Evolutionary conservation across 2,888 invertebrate species (phyloP).

Genomic region (Uloborus plumipes): DNA sequence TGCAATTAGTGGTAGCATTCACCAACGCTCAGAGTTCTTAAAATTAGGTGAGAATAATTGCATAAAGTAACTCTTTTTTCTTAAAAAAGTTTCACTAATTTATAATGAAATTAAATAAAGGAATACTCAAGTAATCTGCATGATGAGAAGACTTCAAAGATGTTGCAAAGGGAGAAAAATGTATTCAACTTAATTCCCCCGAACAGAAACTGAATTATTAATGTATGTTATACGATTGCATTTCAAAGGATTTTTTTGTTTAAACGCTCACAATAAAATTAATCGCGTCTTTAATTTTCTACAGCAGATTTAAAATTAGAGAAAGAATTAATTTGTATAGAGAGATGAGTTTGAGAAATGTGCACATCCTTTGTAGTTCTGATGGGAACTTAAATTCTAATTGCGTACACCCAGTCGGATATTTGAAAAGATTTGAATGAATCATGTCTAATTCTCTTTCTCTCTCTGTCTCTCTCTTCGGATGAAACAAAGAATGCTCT

Average conservation of each 20-base stretch:
- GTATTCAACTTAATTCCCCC: slow-evolving; percentile 35
- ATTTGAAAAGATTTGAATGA: no score
- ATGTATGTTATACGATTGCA: slow-evolving; percentile 25
- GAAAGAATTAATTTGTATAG: no score
- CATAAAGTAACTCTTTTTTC: slow-evolving; percentile 6
- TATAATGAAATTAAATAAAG: slow-evolving; percentile 41
- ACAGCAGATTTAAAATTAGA: neutral
- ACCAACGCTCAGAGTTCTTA: neutral
- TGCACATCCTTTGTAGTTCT: no score
- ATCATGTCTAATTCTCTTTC: no score
- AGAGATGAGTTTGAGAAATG: no score
- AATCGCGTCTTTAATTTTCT: neutral
- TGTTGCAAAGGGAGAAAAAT: slow-evolving; percentile 23
- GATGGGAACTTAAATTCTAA: no score
- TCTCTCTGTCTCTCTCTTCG: no score
- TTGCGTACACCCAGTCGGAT: no score
- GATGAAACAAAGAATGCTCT: no score
- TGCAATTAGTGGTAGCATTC: no score
- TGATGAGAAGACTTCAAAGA: slow-evolving; percentile 10
- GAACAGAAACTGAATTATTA: slow-evolving; percentile 45
- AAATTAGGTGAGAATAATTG: slow-evolving; percentile 26
- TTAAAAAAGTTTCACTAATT: slow-evolving; percentile 19
- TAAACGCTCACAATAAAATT: slow-evolving; percentile 21
- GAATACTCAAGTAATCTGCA: slow-evolving; percentile 26
- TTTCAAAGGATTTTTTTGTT: slow-evolving; percentile 1